Evolutionary conservation across 2,797 vertebrate species (phyloP), one percentile per base, ranked within the genome.

Genomic region (Arnoldichthys spilopterus): DNA sequence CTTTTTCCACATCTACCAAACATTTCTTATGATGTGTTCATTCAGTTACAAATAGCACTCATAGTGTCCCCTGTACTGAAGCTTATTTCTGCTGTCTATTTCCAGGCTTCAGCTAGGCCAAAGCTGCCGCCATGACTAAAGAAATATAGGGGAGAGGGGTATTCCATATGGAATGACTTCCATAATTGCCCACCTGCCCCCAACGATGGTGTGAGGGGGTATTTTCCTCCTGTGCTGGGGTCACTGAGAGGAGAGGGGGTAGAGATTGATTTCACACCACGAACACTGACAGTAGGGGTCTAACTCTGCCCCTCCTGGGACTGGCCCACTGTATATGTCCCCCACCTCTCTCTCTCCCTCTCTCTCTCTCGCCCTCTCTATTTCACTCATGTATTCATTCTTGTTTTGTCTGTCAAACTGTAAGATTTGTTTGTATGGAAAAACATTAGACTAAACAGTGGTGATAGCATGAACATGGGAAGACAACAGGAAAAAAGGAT

Each of bases 261-360:
- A 83, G 86, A 83, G 83, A 91, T 89, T 69, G 82, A 91, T 92
- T 91, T 91, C 89, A 91, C 88, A 85, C 79, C 76, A 32, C n/a
- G 59, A 70, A 64, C 61, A 66, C 62, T 58, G 61, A 51, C 43
- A 68, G 71, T 79, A 79, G 22, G 43, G 64, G 77, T 32, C 51
- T 73, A 73, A 72, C 58, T 72, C 47, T 53, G 16, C 45, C 70
- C 22, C 77, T 53, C 37, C 61, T 67, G 77, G 40, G 62, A 73
- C 49, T 47, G 9, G 0, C 43, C 15, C 30, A 49, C 67, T 68
- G 64, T 67, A 16, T 43, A 40, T 43, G 30, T 16, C 66, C 13
- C 43, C 66, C 3, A 28, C 28, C 28, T 6, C 24, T 13, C 56
- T 30, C 56, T 5, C n/a, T 54, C n/a, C n/a, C 9, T 54, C 53